These are phyloP conservation scores for Steinernema carpocapsae DNA, from an alignment of 2,888 invertebrate species.

Conservation along the genomic window DNA sequence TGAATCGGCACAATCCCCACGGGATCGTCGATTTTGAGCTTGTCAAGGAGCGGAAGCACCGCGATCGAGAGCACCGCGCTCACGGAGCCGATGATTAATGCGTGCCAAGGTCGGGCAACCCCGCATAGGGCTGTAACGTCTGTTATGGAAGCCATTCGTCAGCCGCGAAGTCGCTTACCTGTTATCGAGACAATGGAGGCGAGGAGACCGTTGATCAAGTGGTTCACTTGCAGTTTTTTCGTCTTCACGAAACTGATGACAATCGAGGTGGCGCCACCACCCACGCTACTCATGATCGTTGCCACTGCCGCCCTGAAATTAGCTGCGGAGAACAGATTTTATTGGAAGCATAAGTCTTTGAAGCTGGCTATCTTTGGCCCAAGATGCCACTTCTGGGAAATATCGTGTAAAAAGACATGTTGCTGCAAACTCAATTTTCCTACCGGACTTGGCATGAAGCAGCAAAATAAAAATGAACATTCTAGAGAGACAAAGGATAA, in stretches of 20 bases:
- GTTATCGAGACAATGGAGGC: conserved; percentile 60
- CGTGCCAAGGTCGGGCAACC: conserved; percentile 62
- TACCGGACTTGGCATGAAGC: too few species aligned
- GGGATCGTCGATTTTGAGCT: conserved; percentile 46
- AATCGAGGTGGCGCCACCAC: conserved; percentile 58
- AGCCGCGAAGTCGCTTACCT: conserved; percentile 43
- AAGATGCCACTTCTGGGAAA: too few species aligned
- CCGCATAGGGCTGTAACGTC: conserved; percentile 54
- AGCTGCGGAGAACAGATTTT: too few species aligned
- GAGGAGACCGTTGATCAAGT: conserved; percentile 58
- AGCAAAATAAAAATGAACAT: too few species aligned
- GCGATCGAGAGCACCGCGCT: conserved; percentile 54
- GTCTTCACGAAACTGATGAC: conserved; percentile 53
- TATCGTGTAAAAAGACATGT: too few species aligned
- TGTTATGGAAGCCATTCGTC: not conserved
- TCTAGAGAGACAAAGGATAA: too few species aligned
- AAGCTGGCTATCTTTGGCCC: too few species aligned
- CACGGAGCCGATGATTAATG: conserved; percentile 57
- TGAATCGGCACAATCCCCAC: conserved; percentile 62
- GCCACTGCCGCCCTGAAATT: conserved; percentile 54
- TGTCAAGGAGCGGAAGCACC: conserved; percentile 55
- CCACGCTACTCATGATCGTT: conserved; percentile 59
- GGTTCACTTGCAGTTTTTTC: conserved; percentile 54
- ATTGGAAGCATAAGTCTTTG: too few species aligned
- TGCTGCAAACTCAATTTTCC: too few species aligned